Percentiles rank a stretch among this genome's conserved stretches.
phyloP scores from a whole-genome alignment of 2,888 invertebrate species.

The Scelioninae gen. 1 region DNA sequence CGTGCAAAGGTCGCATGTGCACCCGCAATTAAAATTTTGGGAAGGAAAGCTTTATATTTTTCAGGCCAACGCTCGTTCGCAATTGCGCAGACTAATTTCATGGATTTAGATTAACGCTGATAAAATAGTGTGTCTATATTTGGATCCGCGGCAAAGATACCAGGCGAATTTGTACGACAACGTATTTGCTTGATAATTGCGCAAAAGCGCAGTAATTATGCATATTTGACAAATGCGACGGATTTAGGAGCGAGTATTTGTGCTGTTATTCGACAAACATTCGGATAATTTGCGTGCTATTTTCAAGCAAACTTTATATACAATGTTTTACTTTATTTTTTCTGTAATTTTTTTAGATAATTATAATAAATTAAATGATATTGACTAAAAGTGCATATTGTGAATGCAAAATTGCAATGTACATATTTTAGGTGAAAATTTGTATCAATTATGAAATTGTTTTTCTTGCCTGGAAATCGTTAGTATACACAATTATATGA shows the following conservation, averaged over 20 bases:
- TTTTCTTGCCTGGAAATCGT: too few species aligned
- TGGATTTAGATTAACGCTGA: constrained; percentile 56
- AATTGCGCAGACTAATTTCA: constrained; percentile 58
- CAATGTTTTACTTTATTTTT: too few species aligned
- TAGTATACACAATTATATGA: too few species aligned
- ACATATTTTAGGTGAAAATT: too few species aligned
- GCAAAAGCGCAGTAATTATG: constrained; percentile 33
- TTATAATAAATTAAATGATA: too few species aligned
- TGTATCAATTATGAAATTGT: too few species aligned
- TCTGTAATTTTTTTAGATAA: too few species aligned
- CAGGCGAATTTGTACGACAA: constrained; percentile 31
- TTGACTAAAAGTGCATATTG: too few species aligned
- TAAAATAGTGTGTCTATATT: constrained; percentile 50
- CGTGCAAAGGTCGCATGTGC: constrained; percentile 67
- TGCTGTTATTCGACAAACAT: constrained; percentile 37
- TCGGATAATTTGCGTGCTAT: background rate
- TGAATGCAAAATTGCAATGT: too few species aligned
- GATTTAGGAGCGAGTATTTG: constrained; percentile 19
- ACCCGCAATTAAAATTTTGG: constrained; percentile 72
- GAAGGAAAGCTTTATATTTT: constrained; percentile 69
- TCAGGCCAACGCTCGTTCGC: constrained; percentile 65
- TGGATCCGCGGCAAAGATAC: constrained; percentile 33
- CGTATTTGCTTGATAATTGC: constrained; percentile 46
- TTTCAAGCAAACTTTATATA: too few species aligned
- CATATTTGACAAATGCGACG: constrained; percentile 7